phyloP scores from a whole-genome alignment of 2,888 invertebrate genomes.

The Operophtera brumata region DNA sequence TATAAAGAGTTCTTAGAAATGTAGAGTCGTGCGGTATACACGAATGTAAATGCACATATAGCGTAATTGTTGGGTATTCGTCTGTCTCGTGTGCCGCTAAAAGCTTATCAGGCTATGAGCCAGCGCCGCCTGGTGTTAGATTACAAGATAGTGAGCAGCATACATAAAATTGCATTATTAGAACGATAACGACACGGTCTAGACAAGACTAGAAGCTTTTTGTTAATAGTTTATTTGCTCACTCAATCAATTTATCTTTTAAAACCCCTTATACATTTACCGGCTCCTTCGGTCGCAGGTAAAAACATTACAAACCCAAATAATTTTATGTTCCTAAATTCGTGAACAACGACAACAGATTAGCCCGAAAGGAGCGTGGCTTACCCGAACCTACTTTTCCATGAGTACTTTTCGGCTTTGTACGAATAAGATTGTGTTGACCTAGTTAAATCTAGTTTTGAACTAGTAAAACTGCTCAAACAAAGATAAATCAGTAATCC shows the following conservation, averaged over 20 bases:
- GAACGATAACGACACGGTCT: not conserved
- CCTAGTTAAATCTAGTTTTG: not conserved
- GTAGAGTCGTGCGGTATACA: slow-evolving; percentile 4
- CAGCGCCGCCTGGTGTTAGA: slow-evolving; percentile 30
- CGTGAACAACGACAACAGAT: not conserved
- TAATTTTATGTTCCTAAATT: not conserved
- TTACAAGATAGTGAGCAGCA: slow-evolving; percentile 32
- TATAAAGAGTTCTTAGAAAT: slow-evolving; percentile 14
- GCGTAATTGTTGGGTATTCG: slow-evolving; percentile 37
- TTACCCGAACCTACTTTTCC: not conserved
- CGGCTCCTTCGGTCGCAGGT: no score
- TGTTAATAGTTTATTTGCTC: not conserved
- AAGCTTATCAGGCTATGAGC: slow-evolving; percentile 33
- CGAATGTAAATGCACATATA: slow-evolving; percentile 25
- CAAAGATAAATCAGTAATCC: not conserved
- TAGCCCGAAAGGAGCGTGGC: not conserved
- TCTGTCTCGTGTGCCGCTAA: slow-evolving; percentile 9
- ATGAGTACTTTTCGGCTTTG: not conserved
- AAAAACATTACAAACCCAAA: not conserved
- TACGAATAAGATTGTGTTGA: not conserved
- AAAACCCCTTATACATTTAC: no score
- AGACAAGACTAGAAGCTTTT: not conserved
- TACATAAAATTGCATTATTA: slow-evolving; percentile 10
- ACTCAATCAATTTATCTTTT: not conserved
- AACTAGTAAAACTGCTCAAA: not conserved